Evolutionary conservation across 2,888 invertebrate genomes (phyloP).

Genomic region (Ochropleura plecta): DNA sequence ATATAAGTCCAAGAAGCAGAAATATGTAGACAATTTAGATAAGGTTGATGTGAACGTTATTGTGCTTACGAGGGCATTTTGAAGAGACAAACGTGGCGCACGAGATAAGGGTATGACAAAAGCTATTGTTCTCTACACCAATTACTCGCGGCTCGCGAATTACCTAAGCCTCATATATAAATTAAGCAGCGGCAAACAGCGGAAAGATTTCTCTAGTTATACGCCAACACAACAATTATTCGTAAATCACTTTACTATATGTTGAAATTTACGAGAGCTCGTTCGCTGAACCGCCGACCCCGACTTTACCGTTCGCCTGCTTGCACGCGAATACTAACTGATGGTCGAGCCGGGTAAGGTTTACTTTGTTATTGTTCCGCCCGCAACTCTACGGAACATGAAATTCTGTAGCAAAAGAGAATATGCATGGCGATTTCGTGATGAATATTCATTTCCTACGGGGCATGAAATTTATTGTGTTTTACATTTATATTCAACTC

Average conservation of each 20-base stretch:
- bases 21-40: slow-evolving; percentile 74
- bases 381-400: slow-evolving; percentile 80
- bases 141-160: slow-evolving; percentile 90
- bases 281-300: slow-evolving; percentile 80
- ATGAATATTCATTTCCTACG: slow-evolving; percentile 91
- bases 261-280: slow-evolving; percentile 90
- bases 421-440: slow-evolving; percentile 91
- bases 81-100: slow-evolving; percentile 85
- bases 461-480: slow-evolving; percentile 91
- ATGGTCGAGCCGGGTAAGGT: slow-evolving; percentile 79
- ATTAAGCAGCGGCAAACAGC: slow-evolving; percentile 90
- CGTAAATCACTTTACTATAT: slow-evolving; percentile 91
- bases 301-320: slow-evolving; percentile 75
- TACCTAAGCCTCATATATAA: slow-evolving; percentile 91
- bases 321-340: slow-evolving; percentile 81
- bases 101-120: slow-evolving; percentile 90
- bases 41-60: slow-evolving; percentile 82
- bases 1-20: slow-evolving; percentile 53
- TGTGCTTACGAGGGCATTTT: slow-evolving; percentile 81
- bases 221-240: slow-evolving; percentile 91
- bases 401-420: slow-evolving; percentile 88
- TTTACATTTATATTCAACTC: slow-evolving; percentile 91
- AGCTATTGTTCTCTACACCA: slow-evolving; percentile 90
- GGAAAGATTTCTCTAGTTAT: slow-evolving; percentile 91
- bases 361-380: slow-evolving; percentile 74